Evolutionary conservation across 1,140 invertebrate species (phyloP).

Genomic region (Drosophila rhopaloa): DNA sequence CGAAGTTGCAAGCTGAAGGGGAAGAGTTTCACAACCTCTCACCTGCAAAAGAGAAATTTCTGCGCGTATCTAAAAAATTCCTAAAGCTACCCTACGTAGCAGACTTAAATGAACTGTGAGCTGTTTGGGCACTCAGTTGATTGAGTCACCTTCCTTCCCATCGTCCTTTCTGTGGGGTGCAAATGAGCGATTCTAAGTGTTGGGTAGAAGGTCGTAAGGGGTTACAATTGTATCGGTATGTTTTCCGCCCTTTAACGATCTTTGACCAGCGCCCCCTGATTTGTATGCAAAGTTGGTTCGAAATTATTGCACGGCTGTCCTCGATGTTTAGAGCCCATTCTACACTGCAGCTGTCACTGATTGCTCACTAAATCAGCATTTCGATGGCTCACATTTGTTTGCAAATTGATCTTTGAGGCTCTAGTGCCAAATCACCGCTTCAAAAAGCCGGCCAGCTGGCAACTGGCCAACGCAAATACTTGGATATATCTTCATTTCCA

Average conservation of each 20-base stretch:
- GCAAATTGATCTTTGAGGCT: slow-evolving; percentile 71
- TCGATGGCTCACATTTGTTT: slow-evolving; percentile 66
- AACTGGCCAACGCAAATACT: slow-evolving; percentile 55
- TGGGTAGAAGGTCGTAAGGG: slow-evolving; percentile 2
- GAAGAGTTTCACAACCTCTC: neutral
- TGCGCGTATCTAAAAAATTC: slow-evolving; percentile 70
- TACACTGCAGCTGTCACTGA: slow-evolving; percentile 75
- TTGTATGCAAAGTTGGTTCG: slow-evolving; percentile 31
- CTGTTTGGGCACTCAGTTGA: slow-evolving; percentile 69
- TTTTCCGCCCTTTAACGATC: slow-evolving; percentile 32
- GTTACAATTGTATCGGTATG: slow-evolving; percentile 35
- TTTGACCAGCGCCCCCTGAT: slow-evolving; percentile 23
- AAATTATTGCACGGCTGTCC: slow-evolving; percentile 35
- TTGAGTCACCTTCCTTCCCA: slow-evolving; percentile 46
- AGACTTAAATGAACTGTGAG: slow-evolving; percentile 72
- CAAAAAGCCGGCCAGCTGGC: slow-evolving; percentile 54
- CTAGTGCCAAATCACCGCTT: slow-evolving; percentile 67
- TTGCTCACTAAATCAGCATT: slow-evolving; percentile 72
- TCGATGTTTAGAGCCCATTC: slow-evolving; percentile 26
- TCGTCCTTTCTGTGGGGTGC: slow-evolving; percentile 5
- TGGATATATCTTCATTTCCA: slow-evolving; percentile 42
- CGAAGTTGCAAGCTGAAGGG: slow-evolving; percentile 30
- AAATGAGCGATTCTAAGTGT: slow-evolving; percentile 49
- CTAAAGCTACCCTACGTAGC: slow-evolving; percentile 11
- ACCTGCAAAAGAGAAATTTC: slow-evolving; percentile 55